phyloP scores from a whole-genome alignment of 2,797 vertebrate genomes.

The Podargus strigoides region DNA sequence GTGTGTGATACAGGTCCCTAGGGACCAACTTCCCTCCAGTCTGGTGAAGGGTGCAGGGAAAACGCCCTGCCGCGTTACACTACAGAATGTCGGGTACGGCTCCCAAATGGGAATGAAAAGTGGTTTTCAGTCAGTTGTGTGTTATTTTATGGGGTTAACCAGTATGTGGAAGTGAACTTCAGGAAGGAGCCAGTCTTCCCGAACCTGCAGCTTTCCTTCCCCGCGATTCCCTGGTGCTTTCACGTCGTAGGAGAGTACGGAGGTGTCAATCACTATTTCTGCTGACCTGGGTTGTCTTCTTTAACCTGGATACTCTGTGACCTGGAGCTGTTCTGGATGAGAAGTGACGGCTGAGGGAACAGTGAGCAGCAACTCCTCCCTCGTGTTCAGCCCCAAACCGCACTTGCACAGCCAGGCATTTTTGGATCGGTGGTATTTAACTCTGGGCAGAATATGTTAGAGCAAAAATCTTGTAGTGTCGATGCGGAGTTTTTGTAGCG shows the following conservation, averaged over 20 bases:
- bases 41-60: not conserved
- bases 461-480: not conserved
- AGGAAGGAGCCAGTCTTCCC: not conserved
- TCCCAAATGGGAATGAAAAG: not conserved
- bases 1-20: not conserved
- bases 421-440: not conserved
- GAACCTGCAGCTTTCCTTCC: not conserved
- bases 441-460: not conserved
- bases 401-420: too few relatives aligned
- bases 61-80: accelerated
- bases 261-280: not conserved
- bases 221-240: accelerated
- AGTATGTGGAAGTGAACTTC: not conserved
- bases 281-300: not conserved
- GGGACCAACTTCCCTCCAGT: not conserved
- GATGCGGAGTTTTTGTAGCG: not conserved
- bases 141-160: not conserved
- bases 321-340: not conserved
- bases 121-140: not conserved
- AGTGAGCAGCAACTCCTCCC: not conserved
- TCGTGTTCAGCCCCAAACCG: not conserved
- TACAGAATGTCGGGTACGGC: not conserved
- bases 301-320: not conserved
- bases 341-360: not conserved
- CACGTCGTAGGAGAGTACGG: accelerated